These are phyloP conservation scores for Oreochromis grahami DNA, from an alignment of 2,797 vertebrate species.

Conservation along the genomic window DNA sequence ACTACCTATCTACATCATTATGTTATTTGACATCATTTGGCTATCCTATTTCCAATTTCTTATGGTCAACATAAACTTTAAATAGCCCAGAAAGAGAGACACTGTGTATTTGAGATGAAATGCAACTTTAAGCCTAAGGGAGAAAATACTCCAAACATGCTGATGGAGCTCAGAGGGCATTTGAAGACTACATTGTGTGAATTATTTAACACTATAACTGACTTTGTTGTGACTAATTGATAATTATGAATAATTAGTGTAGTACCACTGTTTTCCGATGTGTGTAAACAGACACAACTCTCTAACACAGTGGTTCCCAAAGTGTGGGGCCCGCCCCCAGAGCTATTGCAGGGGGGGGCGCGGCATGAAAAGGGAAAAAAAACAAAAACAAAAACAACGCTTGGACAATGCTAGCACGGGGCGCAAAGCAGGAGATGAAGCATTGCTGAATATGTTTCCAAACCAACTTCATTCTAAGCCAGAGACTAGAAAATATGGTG, in stretches of 20 bases:
- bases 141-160: not conserved
- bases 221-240: not conserved
- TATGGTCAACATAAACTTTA: not conserved
- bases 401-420: too few relatives aligned
- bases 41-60: not conserved
- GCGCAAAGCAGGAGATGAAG: too few relatives aligned
- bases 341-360: too few relatives aligned
- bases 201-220: not conserved
- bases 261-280: not conserved
- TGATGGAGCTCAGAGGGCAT: not conserved
- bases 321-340: too few relatives aligned
- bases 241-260: not conserved
- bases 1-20: not conserved
- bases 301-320: too few relatives aligned
- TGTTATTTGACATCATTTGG: not conserved
- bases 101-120: not conserved
- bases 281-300: not conserved
- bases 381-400: too few relatives aligned
- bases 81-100: not conserved
- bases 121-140: not conserved
- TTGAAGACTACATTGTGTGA: not conserved
- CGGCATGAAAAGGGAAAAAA: too few relatives aligned
- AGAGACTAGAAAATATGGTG: too few relatives aligned
- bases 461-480: too few relatives aligned
- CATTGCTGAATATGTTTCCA: too few relatives aligned